A percentile compares a stretch with the other conserved stretches of the same genome.
phyloP scores from a whole-genome alignment of 1,140 invertebrate genomes.

The Hermetia illucens region DNA sequence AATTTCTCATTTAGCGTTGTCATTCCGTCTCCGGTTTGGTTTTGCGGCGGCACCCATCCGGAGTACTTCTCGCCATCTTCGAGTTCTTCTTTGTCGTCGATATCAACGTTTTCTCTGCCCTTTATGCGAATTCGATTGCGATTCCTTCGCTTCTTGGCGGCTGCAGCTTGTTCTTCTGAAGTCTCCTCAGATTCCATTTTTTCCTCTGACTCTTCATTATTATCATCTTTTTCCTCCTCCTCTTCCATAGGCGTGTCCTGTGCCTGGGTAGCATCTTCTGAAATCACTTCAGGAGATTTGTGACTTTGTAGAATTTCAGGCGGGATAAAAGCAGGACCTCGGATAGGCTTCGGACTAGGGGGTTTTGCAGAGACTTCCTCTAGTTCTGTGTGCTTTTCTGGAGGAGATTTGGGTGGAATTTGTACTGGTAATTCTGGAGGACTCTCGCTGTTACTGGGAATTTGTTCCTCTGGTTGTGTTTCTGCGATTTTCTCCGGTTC shows the following conservation, averaged over 20 bases:
- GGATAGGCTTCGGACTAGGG: too few species aligned
- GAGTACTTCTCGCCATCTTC: constrained; percentile 46
- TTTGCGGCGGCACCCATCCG: constrained; percentile 59
- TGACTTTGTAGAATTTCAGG: neutral
- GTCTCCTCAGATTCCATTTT: constrained; percentile 17
- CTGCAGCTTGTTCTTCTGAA: constrained; percentile 10
- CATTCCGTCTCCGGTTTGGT: constrained; percentile 65
- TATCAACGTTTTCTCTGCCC: constrained; percentile 26
- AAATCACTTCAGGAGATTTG: constrained; percentile 1
- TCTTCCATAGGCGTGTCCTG: too few species aligned
- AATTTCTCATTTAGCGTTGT: constrained; percentile 70
- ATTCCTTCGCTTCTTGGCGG: constrained; percentile 9
- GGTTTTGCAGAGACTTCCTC: too few species aligned
- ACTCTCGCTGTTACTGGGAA: too few species aligned
- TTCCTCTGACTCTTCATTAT: constrained; percentile 11
- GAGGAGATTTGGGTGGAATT: too few species aligned
- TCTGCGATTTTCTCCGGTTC: constrained; percentile 9
- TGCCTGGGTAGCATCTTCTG: constrained; percentile 1
- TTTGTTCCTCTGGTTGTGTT: neutral
- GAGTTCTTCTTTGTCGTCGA: constrained; percentile 35
- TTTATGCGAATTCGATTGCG: constrained; percentile 24
- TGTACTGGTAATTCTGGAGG: too few species aligned
- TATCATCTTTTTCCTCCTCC: constrained; percentile 8
- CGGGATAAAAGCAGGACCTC: constrained; percentile 2
- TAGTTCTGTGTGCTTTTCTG: too few species aligned